Evolutionary conservation across 1,140 invertebrate genomes (phyloP).

Genomic region (Bombus superbus): DNA sequence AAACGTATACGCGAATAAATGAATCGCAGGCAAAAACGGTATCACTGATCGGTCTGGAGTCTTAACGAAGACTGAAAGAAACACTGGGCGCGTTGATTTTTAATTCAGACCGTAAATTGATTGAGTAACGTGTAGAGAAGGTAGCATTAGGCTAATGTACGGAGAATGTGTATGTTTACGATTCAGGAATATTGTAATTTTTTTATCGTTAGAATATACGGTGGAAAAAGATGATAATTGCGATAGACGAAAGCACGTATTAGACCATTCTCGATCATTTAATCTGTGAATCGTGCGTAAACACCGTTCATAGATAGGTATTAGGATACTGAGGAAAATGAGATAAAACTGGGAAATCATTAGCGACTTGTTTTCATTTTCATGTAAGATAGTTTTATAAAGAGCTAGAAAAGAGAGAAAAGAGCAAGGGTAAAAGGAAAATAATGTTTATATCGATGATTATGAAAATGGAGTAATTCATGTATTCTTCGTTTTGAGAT

Average conservation of each 20-base stretch:
- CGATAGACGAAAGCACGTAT: not conserved
- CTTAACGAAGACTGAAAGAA: constrained; percentile 18
- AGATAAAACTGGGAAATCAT: too few species aligned
- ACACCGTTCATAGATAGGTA: not conserved
- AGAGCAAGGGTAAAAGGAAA: too few species aligned
- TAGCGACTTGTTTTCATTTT: too few species aligned
- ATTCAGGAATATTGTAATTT: not conserved
- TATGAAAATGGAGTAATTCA: too few species aligned
- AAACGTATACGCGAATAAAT: not conserved
- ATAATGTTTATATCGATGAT: too few species aligned
- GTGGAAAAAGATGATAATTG: not conserved
- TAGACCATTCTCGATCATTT: not conserved
- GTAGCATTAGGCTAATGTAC: not conserved
- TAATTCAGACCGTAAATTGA: constrained; percentile 32
- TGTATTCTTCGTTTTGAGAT: too few species aligned
- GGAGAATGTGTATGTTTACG: not conserved
- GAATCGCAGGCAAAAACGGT: too few species aligned
- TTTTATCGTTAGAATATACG: not conserved
- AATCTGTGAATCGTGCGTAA: not conserved
- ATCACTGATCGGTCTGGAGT: not conserved
- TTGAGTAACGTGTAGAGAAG: not conserved
- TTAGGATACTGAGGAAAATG: too few species aligned
- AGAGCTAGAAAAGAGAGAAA: too few species aligned
- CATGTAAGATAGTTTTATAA: too few species aligned
- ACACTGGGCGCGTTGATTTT: constrained; percentile 3